Evolutionary conservation across 2,888 invertebrate genomes (phyloP).

Genomic region (Phyllotreta striolata): DNA sequence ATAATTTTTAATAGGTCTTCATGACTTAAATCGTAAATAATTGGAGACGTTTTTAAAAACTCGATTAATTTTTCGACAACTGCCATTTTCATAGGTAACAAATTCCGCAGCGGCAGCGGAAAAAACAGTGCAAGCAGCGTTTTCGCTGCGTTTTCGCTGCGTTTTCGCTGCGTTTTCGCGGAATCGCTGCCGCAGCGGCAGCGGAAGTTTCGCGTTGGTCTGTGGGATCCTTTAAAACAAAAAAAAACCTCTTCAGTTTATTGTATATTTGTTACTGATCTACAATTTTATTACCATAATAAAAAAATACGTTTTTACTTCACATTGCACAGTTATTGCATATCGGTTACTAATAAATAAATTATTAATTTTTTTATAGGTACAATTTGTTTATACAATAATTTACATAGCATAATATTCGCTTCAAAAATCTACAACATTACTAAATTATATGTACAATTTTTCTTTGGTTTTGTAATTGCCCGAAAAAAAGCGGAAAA

Average conservation of each 20-base stretch:
- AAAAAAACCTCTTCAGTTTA: neutral
- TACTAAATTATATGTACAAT: conserved; percentile 35
- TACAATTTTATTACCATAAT: conserved; percentile 11
- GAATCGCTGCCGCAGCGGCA: no score
- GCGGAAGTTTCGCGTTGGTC: no score
- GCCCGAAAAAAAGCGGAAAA: conserved; percentile 20
- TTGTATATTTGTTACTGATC: neutral
- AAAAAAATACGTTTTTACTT: conserved; percentile 1
- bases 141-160: no score
- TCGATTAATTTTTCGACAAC: no score
- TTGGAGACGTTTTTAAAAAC: no score
- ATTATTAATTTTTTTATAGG: neutral
- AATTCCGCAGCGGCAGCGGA: no score
- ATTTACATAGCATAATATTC: conserved; percentile 3
- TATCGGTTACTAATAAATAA: conserved; percentile 18
- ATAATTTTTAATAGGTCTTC: no score
- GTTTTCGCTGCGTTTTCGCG: no score
- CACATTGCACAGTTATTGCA: conserved; percentile 27
- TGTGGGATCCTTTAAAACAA: no score
- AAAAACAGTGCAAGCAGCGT: no score
- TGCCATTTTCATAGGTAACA: no score
- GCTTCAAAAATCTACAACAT: neutral
- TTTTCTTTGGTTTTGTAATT: conserved; percentile 45
- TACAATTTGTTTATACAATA: conserved; percentile 20
- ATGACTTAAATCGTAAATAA: no score